Evolutionary conservation across 2,888 invertebrate species (phyloP).

Genomic region (Lycophotia porphyrea): DNA sequence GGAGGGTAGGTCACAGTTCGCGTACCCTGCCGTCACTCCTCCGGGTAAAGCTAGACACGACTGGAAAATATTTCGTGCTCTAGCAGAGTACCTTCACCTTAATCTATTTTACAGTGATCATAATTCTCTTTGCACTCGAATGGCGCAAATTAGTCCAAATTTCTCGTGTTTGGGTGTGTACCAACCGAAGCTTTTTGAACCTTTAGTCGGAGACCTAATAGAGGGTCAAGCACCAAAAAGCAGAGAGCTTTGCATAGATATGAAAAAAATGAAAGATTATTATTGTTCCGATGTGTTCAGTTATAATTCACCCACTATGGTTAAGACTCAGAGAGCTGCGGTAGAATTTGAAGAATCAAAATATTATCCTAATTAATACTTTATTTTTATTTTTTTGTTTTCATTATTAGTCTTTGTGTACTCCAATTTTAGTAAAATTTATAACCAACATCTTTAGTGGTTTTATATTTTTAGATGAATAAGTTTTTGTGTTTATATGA

Average conservation of each 20-base stretch:
- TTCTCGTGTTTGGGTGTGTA: conserved; percentile 74
- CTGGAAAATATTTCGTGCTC: conserved; percentile 97
- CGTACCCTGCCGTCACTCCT: conserved; percentile 95
- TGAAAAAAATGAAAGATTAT: conserved; percentile 79
- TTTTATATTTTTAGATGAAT: not conserved
- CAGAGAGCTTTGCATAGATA: conserved; percentile 71
- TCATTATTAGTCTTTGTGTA: conserved; percentile 14
- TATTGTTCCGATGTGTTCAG: conserved; percentile 84
- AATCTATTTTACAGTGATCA: conserved; percentile 77
- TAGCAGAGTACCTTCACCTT: conserved; percentile 80
- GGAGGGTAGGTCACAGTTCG: conserved; percentile 98
- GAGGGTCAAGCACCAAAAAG: not conserved
- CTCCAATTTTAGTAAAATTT: conserved; percentile 39
- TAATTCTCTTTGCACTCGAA: conserved; percentile 72
- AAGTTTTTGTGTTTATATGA: not conserved
- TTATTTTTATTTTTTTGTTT: conserved; percentile 19
- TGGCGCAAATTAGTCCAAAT: conserved; percentile 83
- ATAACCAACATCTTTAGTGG: not conserved
- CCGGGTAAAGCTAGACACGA: conserved; percentile 98
- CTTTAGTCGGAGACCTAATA: conserved; percentile 68
- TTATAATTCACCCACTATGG: conserved; percentile 84
- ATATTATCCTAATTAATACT: conserved; percentile 68
- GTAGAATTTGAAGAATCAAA: conserved; percentile 64
- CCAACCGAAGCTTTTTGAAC: conserved; percentile 76
- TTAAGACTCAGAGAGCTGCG: conserved; percentile 79